These are phyloP conservation scores for Pheosia tremula DNA, from an alignment of 2,888 invertebrate genomes.

Conservation along the genomic window DNA sequence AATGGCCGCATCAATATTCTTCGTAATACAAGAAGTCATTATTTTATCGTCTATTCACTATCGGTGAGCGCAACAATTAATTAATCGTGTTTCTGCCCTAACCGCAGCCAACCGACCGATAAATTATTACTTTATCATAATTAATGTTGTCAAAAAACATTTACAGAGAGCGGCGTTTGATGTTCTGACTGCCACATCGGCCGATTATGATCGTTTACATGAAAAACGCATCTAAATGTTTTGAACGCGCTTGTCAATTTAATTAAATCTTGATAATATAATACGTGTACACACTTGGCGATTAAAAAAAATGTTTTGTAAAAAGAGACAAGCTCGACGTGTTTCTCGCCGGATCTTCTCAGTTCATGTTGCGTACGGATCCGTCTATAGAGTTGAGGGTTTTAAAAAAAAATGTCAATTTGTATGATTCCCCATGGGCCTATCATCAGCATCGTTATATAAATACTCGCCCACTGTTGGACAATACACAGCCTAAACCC, in stretches of 20 bases:
- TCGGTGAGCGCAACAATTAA: conserved; percentile 30
- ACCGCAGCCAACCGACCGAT: conserved; percentile 20
- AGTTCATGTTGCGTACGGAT: too few relatives aligned
- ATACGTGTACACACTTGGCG: background rate
- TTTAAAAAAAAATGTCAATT: too few relatives aligned
- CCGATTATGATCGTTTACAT: conserved; percentile 13
- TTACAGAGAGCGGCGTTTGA: conserved; percentile 23
- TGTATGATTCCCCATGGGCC: too few relatives aligned
- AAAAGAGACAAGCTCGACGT: too few relatives aligned
- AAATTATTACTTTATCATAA: conserved; percentile 30
- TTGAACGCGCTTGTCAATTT: background rate
- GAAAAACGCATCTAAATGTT: conserved; percentile 12
- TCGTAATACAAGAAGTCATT: conserved; percentile 5
- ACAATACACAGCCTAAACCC: too few relatives aligned
- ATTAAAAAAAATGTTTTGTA: too few relatives aligned
- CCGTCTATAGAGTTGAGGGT: too few relatives aligned
- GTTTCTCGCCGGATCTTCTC: too few relatives aligned
- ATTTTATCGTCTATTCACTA: conserved; percentile 11
- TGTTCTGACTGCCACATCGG: conserved; percentile 19
- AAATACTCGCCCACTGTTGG: too few relatives aligned
- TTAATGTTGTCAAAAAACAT: conserved; percentile 26
- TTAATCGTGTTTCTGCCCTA: conserved; percentile 27
- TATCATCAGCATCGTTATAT: too few relatives aligned
- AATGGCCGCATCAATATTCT: too few relatives aligned
- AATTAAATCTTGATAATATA: background rate